Evolutionary conservation across 2,888 invertebrate genomes (phyloP).

Genomic region (Drosophila glabriapex): DNA sequence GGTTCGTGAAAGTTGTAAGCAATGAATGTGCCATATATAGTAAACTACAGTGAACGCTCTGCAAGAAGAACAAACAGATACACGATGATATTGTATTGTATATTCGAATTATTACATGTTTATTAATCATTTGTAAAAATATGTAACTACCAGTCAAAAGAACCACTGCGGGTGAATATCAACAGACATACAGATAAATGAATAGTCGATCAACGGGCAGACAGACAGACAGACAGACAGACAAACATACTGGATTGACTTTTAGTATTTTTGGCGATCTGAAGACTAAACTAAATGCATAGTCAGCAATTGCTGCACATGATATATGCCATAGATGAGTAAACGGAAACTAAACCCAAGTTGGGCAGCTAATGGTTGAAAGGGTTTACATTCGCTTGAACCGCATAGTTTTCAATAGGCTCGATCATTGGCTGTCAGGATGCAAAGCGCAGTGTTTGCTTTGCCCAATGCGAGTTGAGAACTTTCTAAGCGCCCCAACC

Average conservation of each 20-base stretch:
- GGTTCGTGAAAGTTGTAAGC: background rate
- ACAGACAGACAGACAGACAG: too few relatives aligned
- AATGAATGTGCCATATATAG: background rate
- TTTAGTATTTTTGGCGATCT: background rate
- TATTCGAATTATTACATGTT: background rate
- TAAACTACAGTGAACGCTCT: background rate
- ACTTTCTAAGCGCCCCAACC: constrained; percentile 45
- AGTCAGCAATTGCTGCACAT: background rate
- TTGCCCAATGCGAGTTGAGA: constrained; percentile 49
- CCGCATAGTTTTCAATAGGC: background rate
- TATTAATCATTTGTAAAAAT: background rate
- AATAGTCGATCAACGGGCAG: background rate
- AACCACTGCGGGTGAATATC: background rate
- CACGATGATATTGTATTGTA: background rate
- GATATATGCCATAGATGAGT: background rate
- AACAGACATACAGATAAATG: background rate
- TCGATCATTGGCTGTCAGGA: constrained; percentile 14
- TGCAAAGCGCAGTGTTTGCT: constrained; percentile 5
- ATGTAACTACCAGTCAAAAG: background rate
- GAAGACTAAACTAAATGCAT: background rate
- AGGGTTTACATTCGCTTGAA: background rate
- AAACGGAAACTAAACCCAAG: background rate
- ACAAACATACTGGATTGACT: background rate
- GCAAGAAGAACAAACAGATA: background rate
- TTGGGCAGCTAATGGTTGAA: background rate